Base-by-base conservation (phyloP, 1,140 invertebrate species). In the Thalassaphorura encarpata region DNA sequence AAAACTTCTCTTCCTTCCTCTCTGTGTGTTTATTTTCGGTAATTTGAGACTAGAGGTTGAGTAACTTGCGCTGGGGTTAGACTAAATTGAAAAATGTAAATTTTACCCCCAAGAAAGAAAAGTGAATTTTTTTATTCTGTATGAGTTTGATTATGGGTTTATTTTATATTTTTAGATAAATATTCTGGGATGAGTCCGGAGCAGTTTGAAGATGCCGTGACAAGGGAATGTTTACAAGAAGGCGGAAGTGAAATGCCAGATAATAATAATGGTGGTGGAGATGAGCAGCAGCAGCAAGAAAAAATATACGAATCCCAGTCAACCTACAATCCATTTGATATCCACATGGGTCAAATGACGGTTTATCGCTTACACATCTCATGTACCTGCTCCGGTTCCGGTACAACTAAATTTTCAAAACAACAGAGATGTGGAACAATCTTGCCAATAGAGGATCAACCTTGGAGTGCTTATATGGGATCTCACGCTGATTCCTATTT, bases 281-380 rank as follows among this genome's bases (percentile, higher is more conserved):
- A 39, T 36, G 42, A 59, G 67, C 63, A 23, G 67, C 69, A 40
- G 60, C 66, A 16, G 63, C 62, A 1, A 15, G 46, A 19, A 2
- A 43, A 24, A 18, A 45, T 52, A 33, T 66, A 53, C 50, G 64
- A 66, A 42, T 57, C 53, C 51, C 64, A 66, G 47, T 29, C 51
- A 3, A 36, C 58, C 13, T 66, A 64, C 43, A 58, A 66, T 50
- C 64, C 64, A 16, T 76, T 73, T 52, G 70, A 72, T 50, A 55
- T 75, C 1, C 70, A 73, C 29, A 76, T 77, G 75, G 76, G 76
- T 6, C 73, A 75, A 60, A 73, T 77, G 71, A 77, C 75, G 13
- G 67, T 77, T 0, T 77, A 77, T 66, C 70, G 76, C 66, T 40
- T 75, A 52, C 59, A 52, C 24, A 56, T 66, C 46, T 28, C 49